Evolutionary conservation across 2,888 invertebrate genomes (phyloP).

Genomic region (Apamea epomidion): DNA sequence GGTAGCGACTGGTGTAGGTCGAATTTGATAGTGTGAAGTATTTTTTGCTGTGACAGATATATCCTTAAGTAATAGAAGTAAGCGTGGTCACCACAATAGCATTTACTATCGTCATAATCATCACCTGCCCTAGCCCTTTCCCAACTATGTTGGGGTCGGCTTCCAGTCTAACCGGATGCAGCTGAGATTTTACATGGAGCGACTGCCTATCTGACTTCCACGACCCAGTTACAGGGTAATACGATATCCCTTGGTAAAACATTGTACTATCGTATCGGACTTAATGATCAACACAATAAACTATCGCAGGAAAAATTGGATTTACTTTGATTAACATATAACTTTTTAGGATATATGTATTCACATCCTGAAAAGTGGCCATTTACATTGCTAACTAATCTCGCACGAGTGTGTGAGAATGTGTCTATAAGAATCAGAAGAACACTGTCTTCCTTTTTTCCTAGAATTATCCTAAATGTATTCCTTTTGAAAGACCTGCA

Average conservation of each 20-base stretch:
- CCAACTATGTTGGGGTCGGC: too few relatives aligned
- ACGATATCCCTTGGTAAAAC: too few relatives aligned
- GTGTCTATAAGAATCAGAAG: not conserved
- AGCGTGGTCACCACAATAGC: too few relatives aligned
- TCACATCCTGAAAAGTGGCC: not conserved
- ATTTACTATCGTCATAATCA: too few relatives aligned
- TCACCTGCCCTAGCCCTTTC: too few relatives aligned
- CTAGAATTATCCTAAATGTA: not conserved
- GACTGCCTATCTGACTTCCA: too few relatives aligned
- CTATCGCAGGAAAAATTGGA: not conserved
- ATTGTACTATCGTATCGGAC: too few relatives aligned
- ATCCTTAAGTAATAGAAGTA: too few relatives aligned
- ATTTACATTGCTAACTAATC: not conserved
- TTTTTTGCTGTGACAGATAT: not conserved
- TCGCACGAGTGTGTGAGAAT: not conserved
- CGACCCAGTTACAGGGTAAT: too few relatives aligned
- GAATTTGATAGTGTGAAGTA: conserved; percentile 1
- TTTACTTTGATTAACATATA: not conserved
- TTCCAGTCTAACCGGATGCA: too few relatives aligned
- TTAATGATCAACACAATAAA: not conserved
- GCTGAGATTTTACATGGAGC: too few relatives aligned
- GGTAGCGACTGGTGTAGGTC: not conserved
- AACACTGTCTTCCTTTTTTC: not conserved
- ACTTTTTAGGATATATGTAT: not conserved
- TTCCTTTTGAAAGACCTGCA: not conserved